phyloP scores from a whole-genome alignment of 2,113 vertebrate species.

The Nematolebias whitei region DNA sequence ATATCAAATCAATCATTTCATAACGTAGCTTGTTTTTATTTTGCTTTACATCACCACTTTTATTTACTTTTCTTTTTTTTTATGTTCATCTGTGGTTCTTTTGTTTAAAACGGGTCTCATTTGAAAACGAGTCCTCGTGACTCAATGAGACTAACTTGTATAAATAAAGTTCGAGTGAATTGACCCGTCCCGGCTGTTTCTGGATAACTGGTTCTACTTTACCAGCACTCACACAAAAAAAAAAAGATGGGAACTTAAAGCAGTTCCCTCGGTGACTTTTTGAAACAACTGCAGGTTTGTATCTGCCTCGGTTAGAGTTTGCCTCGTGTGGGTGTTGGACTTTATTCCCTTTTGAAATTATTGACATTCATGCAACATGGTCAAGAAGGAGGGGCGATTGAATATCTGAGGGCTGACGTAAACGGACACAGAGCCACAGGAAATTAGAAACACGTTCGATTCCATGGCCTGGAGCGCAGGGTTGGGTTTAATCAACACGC shows the following conservation, averaged over 20 bases:
- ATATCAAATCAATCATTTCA: too few relatives aligned
- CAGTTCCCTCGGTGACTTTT: neutral
- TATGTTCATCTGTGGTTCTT: too few relatives aligned
- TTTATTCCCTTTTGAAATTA: slow-evolving; percentile 37
- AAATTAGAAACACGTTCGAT: slow-evolving; percentile 69
- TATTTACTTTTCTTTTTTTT: too few relatives aligned
- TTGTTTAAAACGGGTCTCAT: too few relatives aligned
- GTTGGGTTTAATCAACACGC: slow-evolving; percentile 29
- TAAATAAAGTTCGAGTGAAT: too few relatives aligned
- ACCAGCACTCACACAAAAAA: neutral
- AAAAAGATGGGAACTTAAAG: neutral
- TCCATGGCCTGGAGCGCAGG: slow-evolving; percentile 44
- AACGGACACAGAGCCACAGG: slow-evolving; percentile 47
- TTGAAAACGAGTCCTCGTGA: too few relatives aligned
- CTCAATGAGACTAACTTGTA: too few relatives aligned
- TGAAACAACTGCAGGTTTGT: neutral
- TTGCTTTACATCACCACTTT: too few relatives aligned
- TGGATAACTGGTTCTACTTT: neutral
- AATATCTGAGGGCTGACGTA: slow-evolving; percentile 61
- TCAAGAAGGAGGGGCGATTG: slow-evolving; percentile 46
- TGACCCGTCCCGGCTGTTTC: neutral
- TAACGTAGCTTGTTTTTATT: too few relatives aligned
- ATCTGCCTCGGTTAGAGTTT: neutral
- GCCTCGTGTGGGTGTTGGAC: slow-evolving; percentile 17
- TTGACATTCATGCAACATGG: slow-evolving; percentile 53